Base-by-base conservation (phyloP, 1,140 invertebrate species). In the Reticulitermes speratus region DNA sequence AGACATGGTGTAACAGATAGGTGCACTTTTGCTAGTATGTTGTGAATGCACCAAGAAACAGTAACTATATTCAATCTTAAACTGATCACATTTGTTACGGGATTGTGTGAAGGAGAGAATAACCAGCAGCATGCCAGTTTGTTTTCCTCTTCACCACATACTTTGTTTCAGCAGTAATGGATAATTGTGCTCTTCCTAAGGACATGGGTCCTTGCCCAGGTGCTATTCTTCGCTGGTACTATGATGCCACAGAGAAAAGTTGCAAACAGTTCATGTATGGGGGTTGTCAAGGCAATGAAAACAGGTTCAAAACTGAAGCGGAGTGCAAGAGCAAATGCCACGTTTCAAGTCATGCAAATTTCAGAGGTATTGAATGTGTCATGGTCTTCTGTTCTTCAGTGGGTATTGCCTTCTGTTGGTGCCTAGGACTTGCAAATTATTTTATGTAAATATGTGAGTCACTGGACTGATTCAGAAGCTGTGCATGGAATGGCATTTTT, bases 221-320 rank as follows among this genome's bases (percentile, higher is more conserved):
- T 82, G 91, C 92, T 85, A 90, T 92, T 85, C 89, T 91, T 81
- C 91, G 93, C 83, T 96, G 92, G 92, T 94, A 93, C 90, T 96
- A 93, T 91, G 94, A 95, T 89, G 89, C 90, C 82, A 88, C 88
- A 87, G 89, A 91, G 89, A 89, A 89, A 88, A 91, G 89, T 87
- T 95, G 94, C 90, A 91, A 91, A 87, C 90, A 91, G 88, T 96
- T 95, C 90, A 89, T 91, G 86, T 95, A 94, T 88, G 91, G 93
- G 84, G 94, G 94, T 88, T 95, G 94, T 90, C 92, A 92, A 88
- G 94, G 94, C 84, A 96, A 96, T 89, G 91, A 90, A 82, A 96
- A 96, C 92, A 93, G 93, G 88, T 96, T 96, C 90, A 90, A 91
- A 87, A 92, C 91, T 86, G 88, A 91, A 65, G 90, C 91, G 87